Percentiles rank a stretch among this genome's conserved stretches.
These are phyloP conservation scores for Sylvilagus bachmani DNA, from an alignment of 2,113 vertebrate species.

Conservation along the genomic window DNA sequence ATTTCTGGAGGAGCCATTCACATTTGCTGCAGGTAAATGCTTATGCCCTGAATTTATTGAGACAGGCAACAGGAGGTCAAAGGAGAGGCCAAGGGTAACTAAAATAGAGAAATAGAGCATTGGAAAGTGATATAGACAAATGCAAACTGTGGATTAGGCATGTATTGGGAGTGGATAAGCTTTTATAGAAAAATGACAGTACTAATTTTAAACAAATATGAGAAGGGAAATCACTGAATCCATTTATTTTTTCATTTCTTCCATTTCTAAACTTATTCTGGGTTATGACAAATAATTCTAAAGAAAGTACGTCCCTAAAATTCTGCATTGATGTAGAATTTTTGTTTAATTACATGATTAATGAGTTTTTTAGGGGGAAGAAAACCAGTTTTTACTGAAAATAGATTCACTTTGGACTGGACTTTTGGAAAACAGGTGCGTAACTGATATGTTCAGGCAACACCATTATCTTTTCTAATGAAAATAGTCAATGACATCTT, in stretches of 20 bases:
- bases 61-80: constrained; percentile 61
- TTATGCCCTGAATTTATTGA: constrained; percentile 71
- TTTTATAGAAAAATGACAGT: background rate
- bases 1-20: constrained; percentile 63
- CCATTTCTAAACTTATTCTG: background rate
- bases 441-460: background rate
- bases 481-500: background rate
- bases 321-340: background rate
- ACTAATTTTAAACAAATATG: background rate
- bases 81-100: constrained; percentile 69
- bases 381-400: background rate
- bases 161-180: background rate
- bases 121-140: background rate
- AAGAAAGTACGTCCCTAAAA: background rate
- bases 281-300: background rate
- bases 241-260: background rate
- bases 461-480: background rate
- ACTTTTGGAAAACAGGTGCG: background rate
- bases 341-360: background rate
- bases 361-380: background rate
- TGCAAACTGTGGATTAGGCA: background rate
- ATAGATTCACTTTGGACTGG: background rate
- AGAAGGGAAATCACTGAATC: background rate
- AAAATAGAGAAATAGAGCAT: constrained; percentile 43
- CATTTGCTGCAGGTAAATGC: constrained; percentile 75